Conservation (phyloP, 2,797 vertebrate species). For the Bovichtus diacanthus region DNA sequence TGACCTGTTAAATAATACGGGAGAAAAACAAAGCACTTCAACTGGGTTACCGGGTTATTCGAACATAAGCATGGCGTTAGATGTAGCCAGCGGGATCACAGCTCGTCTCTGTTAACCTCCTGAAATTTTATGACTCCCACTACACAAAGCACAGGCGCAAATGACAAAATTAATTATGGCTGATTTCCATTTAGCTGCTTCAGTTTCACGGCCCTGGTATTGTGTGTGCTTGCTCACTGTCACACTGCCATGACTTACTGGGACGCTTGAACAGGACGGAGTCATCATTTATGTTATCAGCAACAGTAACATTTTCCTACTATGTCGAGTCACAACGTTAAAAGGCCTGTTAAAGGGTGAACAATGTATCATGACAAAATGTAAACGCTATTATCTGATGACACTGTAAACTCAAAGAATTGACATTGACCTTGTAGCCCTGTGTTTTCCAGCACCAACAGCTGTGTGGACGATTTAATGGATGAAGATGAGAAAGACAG, state of each 20-base stretch:
- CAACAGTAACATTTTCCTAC: background rate
- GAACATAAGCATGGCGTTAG: conserved; percentile 4
- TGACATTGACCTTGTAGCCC: conserved; percentile 12
- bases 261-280: background rate
- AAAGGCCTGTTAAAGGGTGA: background rate
- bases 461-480: conserved; percentile 91
- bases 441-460: conserved; percentile 86
- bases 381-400: background rate
- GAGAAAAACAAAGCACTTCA: conserved; percentile 9
- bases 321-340: background rate
- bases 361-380: background rate
- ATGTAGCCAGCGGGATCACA: background rate
- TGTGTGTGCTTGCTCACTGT: background rate
- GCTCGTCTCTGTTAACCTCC: background rate
- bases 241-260: background rate
- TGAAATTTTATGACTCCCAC: background rate
- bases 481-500: conserved; percentile 91
- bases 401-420: background rate
- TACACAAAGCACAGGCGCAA: background rate
- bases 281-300: background rate
- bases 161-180: background rate
- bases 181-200: conserved; percentile 8
- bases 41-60: conserved; percentile 35
- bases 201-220: background rate
- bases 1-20: conserved; percentile 30